phyloP scores from a whole-genome alignment of 2,113 vertebrate species.

The Gallinago undulata region DNA sequence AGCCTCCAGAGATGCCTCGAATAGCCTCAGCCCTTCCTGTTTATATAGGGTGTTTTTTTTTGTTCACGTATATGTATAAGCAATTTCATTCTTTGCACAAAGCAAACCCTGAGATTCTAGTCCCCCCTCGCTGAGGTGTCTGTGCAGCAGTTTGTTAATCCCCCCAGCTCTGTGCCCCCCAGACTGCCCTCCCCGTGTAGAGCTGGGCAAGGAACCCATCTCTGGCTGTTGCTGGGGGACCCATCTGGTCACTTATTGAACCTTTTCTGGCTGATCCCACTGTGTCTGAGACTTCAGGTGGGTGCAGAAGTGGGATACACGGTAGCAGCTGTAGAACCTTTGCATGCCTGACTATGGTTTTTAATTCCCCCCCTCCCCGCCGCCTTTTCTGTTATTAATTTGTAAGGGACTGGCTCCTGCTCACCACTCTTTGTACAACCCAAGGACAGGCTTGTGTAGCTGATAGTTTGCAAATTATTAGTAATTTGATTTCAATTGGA shows the following conservation, averaged over 20 bases:
- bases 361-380: background rate
- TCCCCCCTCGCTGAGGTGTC: background rate
- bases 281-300: background rate
- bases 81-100: background rate
- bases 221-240: background rate
- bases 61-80: background rate
- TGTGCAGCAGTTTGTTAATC: background rate
- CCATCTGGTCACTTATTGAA: background rate
- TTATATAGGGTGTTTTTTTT: background rate
- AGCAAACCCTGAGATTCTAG: background rate
- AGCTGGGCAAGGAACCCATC: background rate
- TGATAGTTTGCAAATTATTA: constrained; percentile 87
- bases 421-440: background rate
- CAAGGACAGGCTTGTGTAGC: constrained; percentile 46
- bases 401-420: background rate
- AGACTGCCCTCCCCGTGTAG: fast-evolving
- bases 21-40: background rate
- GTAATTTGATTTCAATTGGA: constrained; percentile 83
- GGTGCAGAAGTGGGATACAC: background rate
- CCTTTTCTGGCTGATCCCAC: background rate
- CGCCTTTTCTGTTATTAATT: background rate
- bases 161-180: background rate
- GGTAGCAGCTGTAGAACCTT: background rate
- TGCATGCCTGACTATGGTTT: background rate
- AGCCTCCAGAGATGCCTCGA: background rate